Conservation (phyloP, 2,888 invertebrate species). For the Andrena flavipes region DNA sequence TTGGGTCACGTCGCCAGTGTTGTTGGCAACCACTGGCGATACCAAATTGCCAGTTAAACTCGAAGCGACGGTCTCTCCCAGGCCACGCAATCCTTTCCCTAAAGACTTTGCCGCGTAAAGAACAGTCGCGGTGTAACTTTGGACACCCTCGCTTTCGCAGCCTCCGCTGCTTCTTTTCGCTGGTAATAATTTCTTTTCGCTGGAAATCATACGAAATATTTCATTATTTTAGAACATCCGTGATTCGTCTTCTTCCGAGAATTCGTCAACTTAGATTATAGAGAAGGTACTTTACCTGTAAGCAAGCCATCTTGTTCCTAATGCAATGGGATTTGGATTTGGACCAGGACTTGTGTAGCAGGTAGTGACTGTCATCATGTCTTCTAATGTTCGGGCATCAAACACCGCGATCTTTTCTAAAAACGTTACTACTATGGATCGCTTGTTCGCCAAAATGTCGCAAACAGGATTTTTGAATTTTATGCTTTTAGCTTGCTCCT, state of each 20-base stretch:
- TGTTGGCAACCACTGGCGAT: slow-evolving; percentile 74
- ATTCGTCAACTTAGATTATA: not conserved
- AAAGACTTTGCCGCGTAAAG: slow-evolving; percentile 97
- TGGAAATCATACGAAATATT: slow-evolving; percentile 85
- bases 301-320: slow-evolving; percentile 94
- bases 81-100: slow-evolving; percentile 94
- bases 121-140: slow-evolving; percentile 96
- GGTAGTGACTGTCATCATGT: slow-evolving; percentile 94
- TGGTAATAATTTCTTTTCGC: slow-evolving; percentile 93
- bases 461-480: slow-evolving; percentile 96
- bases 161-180: slow-evolving; percentile 93
- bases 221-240: not conserved
- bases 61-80: slow-evolving; percentile 96
- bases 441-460: slow-evolving; percentile 95
- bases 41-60: slow-evolving; percentile 89
- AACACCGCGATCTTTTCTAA: slow-evolving; percentile 96
- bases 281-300: slow-evolving; percentile 84
- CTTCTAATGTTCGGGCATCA: slow-evolving; percentile 95
- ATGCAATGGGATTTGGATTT: slow-evolving; percentile 92
- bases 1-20: slow-evolving; percentile 87
- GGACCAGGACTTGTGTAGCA: slow-evolving; percentile 95
- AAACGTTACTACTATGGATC: slow-evolving; percentile 95
- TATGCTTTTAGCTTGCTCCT: slow-evolving; percentile 94
- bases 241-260: not conserved
- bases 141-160: slow-evolving; percentile 93